Evolutionary conservation across 2,888 invertebrate species (phyloP).

Genomic region (Cyclophora punctaria): DNA sequence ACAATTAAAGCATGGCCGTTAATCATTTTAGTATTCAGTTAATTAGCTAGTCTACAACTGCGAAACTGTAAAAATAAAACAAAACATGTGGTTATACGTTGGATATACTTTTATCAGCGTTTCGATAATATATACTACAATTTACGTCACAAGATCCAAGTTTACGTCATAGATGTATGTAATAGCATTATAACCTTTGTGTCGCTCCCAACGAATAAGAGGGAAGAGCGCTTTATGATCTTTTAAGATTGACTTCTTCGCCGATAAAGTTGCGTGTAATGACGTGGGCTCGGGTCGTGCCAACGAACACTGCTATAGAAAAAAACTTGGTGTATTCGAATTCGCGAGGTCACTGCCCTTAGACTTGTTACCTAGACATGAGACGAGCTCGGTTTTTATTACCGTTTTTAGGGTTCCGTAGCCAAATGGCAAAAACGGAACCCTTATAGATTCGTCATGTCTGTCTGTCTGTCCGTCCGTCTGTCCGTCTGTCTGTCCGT

Average conservation of each 20-base stretch:
- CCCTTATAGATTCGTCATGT: too few relatives aligned
- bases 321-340: slow-evolving; percentile 42
- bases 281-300: slow-evolving; percentile 24
- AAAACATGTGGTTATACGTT: too few relatives aligned
- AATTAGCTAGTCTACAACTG: too few relatives aligned
- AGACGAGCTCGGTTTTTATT: slow-evolving; percentile 44
- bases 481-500: too few relatives aligned
- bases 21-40: too few relatives aligned
- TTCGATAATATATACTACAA: neutral
- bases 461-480: too few relatives aligned
- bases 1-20: too few relatives aligned
- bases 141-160: neutral
- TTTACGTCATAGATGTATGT: neutral
- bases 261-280: neutral
- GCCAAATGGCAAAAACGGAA: too few relatives aligned
- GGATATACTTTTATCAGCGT: too few relatives aligned
- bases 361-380: slow-evolving; percentile 52
- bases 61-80: too few relatives aligned
- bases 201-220: slow-evolving; percentile 2
- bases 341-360: slow-evolving; percentile 60
- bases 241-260: slow-evolving; percentile 4
- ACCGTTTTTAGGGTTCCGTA: too few relatives aligned
- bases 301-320: slow-evolving; percentile 28
- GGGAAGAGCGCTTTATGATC: slow-evolving; percentile 8
- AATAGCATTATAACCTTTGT: neutral